A percentile compares a stretch with the other conserved stretches of the same genome.
Conservation (phyloP, 2,888 invertebrate species). For the Lycocerus yunnanus region DNA sequence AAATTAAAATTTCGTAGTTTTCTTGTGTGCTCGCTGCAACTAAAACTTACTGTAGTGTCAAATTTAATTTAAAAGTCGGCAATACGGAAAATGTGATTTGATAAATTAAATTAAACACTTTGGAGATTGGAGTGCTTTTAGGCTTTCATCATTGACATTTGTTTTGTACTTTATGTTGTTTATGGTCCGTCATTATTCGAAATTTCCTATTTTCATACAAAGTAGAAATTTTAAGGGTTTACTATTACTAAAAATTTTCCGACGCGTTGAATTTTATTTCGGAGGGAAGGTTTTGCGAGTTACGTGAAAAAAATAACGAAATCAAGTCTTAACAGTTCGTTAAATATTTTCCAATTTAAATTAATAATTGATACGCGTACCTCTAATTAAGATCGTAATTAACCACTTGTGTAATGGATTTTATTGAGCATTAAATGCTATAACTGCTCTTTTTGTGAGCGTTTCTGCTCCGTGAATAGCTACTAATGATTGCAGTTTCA, state of each 20-base stretch:
- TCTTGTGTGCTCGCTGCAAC: not conserved
- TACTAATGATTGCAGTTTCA: slow-evolving; percentile 30
- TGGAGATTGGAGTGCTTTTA: not conserved
- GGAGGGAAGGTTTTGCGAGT: not conserved
- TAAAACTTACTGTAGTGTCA: not conserved
- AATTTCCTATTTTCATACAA: not conserved
- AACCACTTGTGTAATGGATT: slow-evolving; percentile 26
- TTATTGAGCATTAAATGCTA: slow-evolving; percentile 30
- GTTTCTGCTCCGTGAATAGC: slow-evolving; percentile 26
- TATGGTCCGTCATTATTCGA: not conserved
- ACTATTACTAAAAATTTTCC: not conserved
- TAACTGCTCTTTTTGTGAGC: slow-evolving; percentile 28
- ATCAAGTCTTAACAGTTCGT: not conserved
- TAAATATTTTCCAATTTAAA: slow-evolving; percentile 4
- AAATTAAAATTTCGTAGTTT: not conserved
- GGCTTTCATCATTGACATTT: not conserved
- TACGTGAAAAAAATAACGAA: not conserved
- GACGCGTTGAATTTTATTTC: not conserved
- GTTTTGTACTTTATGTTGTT: not conserved
- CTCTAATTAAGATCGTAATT: slow-evolving; percentile 29
- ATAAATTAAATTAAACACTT: not conserved
- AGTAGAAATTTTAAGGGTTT: not conserved
- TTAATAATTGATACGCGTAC: slow-evolving; percentile 23
- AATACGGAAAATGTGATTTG: not conserved
- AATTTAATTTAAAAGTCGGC: not conserved